Percentiles rank a stretch among this genome's conserved stretches.
Evolutionary conservation across 2,797 vertebrate genomes (phyloP).

Genomic region (Manis crassicaudata): DNA sequence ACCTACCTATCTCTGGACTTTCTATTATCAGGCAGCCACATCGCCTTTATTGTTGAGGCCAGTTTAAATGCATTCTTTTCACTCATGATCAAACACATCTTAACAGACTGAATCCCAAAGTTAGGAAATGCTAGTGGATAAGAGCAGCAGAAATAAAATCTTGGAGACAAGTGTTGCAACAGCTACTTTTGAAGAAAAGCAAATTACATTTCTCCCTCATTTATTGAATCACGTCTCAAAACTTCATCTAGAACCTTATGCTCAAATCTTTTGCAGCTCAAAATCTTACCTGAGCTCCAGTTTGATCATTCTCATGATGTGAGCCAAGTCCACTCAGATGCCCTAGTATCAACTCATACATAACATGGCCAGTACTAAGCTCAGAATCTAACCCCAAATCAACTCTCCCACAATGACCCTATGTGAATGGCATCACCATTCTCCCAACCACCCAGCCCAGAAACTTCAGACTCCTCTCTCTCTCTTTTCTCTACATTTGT

Average conservation of each 20-base stretch:
- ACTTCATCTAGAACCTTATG: neutral
- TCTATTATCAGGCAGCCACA: neutral
- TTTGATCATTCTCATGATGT: neutral
- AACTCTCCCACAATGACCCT: neutral
- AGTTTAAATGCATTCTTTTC: neutral
- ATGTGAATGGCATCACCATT: neutral
- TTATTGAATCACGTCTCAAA: neutral
- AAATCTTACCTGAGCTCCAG: neutral
- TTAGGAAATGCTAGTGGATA: neutral
- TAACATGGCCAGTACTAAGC: neutral
- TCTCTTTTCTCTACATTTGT: neutral
- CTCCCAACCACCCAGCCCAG: neutral
- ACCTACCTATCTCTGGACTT: neutral
- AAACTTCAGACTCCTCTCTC: neutral
- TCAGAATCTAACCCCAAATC: neutral
- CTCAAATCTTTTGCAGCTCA: neutral
- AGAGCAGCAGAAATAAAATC: slow-evolving; percentile 27
- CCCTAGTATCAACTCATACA: neutral
- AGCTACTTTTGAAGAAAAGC: slow-evolving; percentile 8
- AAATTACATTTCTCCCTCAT: neutral
- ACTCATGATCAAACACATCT: slow-evolving; percentile 4
- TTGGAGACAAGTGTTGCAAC: neutral
- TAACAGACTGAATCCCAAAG: neutral
- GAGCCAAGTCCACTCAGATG: neutral
- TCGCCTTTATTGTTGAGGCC: neutral